A percentile compares a stretch with the other conserved stretches of the same genome.
These are phyloP conservation scores for Sebastes oblongus DNA, from an alignment of 2,797 vertebrate genomes.

Conservation along the genomic window DNA sequence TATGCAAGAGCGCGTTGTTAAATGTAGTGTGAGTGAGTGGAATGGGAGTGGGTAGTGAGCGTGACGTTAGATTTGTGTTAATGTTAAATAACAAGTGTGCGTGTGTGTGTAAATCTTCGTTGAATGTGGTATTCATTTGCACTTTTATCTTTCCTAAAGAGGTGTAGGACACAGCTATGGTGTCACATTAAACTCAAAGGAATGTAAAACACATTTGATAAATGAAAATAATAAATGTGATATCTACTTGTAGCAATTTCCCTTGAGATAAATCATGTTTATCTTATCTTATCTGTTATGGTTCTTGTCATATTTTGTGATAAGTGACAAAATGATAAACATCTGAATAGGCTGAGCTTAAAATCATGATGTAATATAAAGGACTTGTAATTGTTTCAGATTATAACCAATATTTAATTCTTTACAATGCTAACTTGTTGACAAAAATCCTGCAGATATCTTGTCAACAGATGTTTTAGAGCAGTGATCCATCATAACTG, in stretches of 20 bases:
- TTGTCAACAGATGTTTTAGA: too few relatives aligned
- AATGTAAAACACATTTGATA: neutral
- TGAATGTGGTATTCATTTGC: neutral
- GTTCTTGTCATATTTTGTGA: neutral
- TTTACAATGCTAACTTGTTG: neutral
- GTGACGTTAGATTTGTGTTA: conserved; percentile 11
- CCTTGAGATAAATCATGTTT: too few relatives aligned
- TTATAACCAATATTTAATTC: neutral
- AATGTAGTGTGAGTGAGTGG: conserved; percentile 45
- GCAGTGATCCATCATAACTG: neutral
- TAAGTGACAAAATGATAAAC: neutral
- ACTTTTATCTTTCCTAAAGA: neutral
- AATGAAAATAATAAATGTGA: neutral
- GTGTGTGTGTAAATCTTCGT: neutral
- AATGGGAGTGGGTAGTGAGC: neutral
- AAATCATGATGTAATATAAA: neutral
- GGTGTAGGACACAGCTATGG: neutral
- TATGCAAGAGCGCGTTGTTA: conserved; percentile 41
- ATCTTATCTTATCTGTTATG: neutral
- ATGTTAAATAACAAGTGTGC: conserved; percentile 1
- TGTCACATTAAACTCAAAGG: neutral
- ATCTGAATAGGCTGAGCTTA: neutral
- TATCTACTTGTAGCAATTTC: neutral
- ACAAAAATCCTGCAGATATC: too few relatives aligned
- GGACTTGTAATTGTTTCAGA: neutral